Base-by-base conservation (phyloP, 2,888 invertebrate genomes). In the Apomyelois bistriatella region DNA sequence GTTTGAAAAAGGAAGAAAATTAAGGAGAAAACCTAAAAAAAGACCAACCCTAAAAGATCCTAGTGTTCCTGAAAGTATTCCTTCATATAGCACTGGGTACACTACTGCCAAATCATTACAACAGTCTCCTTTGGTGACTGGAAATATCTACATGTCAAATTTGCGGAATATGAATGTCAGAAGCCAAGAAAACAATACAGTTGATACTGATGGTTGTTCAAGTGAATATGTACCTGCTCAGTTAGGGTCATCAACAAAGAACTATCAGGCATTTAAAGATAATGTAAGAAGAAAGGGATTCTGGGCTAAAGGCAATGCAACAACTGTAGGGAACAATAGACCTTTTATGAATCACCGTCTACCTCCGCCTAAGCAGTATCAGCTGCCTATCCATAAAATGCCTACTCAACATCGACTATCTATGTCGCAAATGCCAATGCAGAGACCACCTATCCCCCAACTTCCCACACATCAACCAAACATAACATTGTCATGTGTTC, bases 181-280 rank as follows among this genome's bases (percentile, higher is more conserved):
- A 62, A 57, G 59, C 51, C 73, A 70, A 35, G 72, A 66, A 22
- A 73, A 59, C 56, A 58, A 58, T 40, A 28, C 61, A 13, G 51
- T 68, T 1, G 86, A 85, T 35, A 70, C 70, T 54, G 88, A 88
- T 67, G 79, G 74, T 28, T 80, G 74, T 66, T 82, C 82, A 17
- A 80, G 76, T 70, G 91, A 91, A 68, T 91, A 91, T 78, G 82
- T 91, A 12, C 91, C 91, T 10, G 89, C 89, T 13, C 87, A 76
- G 59, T 65, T 89, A 55, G 86, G 85, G 48, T 79, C 82, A 15
- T 77, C 78, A 53, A 80, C 84, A n/a, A 86, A 85, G 58, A 90
- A 89, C 60, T 90, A 90, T 57, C 86, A 90, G 64, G 81, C 85
- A 55, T 91, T 91, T 43, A 90, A 84, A 68, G 78, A 89, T 55